Evolutionary conservation across 2,888 invertebrate species (phyloP).

Genomic region (Lithophane leautieri): DNA sequence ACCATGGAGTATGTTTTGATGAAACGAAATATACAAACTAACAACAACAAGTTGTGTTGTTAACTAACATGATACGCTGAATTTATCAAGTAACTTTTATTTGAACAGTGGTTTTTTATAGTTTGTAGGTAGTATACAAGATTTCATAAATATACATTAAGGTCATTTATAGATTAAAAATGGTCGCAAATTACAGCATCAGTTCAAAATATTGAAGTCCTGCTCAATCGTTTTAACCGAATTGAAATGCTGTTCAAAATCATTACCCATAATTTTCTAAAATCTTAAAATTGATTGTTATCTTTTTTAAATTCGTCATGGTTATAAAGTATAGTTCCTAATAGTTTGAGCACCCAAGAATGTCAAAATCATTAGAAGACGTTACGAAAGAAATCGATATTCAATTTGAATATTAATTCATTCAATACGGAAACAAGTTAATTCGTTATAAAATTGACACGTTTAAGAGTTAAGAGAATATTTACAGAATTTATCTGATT

Average conservation of each 20-base stretch:
- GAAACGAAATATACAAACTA: not conserved
- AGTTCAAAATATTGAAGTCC: not conserved
- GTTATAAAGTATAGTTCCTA: slow-evolving; percentile 27
- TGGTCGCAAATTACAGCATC: not conserved
- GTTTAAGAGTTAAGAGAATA: slow-evolving; percentile 26
- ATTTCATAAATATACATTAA: not conserved
- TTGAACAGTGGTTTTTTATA: not conserved
- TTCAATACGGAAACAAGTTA: slow-evolving; percentile 56
- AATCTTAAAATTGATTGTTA: slow-evolving; percentile 23
- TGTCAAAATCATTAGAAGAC: slow-evolving; percentile 62
- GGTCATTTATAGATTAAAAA: not conserved
- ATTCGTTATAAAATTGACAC: slow-evolving; percentile 51
- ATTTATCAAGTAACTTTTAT: not conserved
- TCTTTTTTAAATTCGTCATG: slow-evolving; percentile 25
- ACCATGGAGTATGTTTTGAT: not conserved
- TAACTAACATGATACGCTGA: not conserved
- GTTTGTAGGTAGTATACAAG: not conserved
- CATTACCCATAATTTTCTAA: not conserved
- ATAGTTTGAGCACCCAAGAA: slow-evolving; percentile 41
- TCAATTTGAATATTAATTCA: slow-evolving; percentile 60
- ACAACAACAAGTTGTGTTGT: not conserved
- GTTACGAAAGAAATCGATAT: slow-evolving; percentile 63
- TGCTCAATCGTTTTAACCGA: not conserved
- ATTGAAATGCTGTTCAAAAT: not conserved
- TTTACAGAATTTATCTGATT: slow-evolving; percentile 18